phyloP scores from a whole-genome alignment of 92 coral and sea anemone species.

The Actinostola sp. region DNA sequence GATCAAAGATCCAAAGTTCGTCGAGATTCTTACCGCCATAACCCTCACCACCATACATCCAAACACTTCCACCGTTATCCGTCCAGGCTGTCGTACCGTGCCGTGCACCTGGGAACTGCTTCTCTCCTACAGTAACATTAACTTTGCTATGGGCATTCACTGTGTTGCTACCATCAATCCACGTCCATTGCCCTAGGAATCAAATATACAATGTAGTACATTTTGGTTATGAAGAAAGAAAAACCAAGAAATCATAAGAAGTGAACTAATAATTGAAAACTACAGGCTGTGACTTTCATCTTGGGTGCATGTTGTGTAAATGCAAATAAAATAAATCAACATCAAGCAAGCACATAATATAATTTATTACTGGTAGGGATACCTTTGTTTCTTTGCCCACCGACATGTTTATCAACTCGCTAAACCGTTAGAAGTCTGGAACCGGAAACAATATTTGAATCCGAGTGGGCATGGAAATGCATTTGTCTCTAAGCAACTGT shows the following conservation, averaged over 20 bases:
- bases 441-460: too few species aligned
- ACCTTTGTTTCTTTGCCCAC: too few species aligned
- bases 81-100: constrained; percentile 72
- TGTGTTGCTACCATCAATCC: constrained; percentile 74
- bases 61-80: constrained; percentile 57
- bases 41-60: constrained; percentile 83
- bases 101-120: constrained; percentile 71
- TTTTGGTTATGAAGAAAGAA: not conserved
- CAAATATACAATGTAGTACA: not conserved
- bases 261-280: too few species aligned
- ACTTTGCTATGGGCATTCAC: constrained; percentile 39
- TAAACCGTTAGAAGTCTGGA: too few species aligned
- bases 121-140: not conserved
- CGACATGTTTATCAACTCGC: too few species aligned
- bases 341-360: too few species aligned
- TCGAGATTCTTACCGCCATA: constrained; percentile 30
- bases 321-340: too few species aligned
- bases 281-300: too few species aligned
- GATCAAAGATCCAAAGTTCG: constrained; percentile 77
- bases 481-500: too few species aligned
- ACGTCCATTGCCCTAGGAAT: constrained; percentile 60
- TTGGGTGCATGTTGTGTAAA: too few species aligned
- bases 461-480: too few species aligned
- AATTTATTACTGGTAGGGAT: too few species aligned
- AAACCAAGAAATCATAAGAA: not conserved